Evolutionary conservation across 53 echinoderm and acorn worm species (phyloP), one percentile per base, ranked within the genome.

Genomic region (Echinometra lucunter): DNA sequence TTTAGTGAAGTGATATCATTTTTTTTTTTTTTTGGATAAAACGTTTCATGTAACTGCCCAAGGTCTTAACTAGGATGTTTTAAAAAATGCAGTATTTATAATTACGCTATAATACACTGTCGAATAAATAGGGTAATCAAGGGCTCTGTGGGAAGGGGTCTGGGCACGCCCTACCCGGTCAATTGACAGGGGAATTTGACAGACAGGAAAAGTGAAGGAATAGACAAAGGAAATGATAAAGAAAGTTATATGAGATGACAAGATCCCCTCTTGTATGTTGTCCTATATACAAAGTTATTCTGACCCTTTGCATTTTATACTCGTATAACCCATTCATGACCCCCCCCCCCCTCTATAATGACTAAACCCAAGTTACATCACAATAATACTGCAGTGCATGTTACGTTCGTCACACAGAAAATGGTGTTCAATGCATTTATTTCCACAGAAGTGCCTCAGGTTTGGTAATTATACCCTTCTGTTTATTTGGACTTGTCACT

Each of bases 401-500:
- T 3, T 28, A 42, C 38, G 21, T 42, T 40, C 15, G 21, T 78
- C 78, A 19, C 4, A 63, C 7, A 74, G 35, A 78, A 78, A 78
- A 42, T 69, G 11, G 38, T 78, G 78, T 78, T 49, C 49, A 19
- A 12, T 35, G 12, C 10, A 74, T 74, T 35, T 11, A 1, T 35
- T 5, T 74, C 3, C 21, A 4, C 37, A 74, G 28, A 49, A 85
- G 4, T 47, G 85, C 12, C 30, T 5, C 30, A 49, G 49, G 85
- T 11, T 85, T 45, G 49, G 85, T 85, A 85, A 85, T 85, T 85
- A n/a, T 49, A 85, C n/a, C 53, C 85, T 85, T 85, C 49, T 85
- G 85, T 85, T 85, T 85, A 85, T 85, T 85, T 85, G 30, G 49
- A 49, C 85, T 49, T 85, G 85, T 49, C 85, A 85, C 85, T 85